Evolutionary conservation across 2,113 vertebrate species (phyloP).

Genomic region (Xiphorhynchus elegans): DNA sequence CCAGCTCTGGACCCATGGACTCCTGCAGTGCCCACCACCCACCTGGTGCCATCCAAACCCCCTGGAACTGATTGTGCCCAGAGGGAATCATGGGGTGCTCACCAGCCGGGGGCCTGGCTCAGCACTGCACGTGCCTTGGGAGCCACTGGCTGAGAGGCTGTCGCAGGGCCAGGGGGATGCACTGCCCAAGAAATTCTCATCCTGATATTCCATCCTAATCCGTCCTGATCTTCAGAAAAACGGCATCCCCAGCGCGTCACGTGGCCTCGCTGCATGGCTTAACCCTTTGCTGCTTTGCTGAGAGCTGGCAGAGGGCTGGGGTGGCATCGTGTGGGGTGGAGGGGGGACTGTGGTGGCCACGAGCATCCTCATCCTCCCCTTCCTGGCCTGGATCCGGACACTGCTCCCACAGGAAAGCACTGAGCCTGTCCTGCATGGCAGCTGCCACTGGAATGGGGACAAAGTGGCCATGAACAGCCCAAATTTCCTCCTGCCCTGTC

Average conservation of each 20-base stretch:
- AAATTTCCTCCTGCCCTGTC: not conserved
- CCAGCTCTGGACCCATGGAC: not conserved
- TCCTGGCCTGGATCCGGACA: accelerated
- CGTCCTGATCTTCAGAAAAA: slow-evolving; percentile 30
- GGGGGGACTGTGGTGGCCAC: accelerated
- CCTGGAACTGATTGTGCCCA: accelerated
- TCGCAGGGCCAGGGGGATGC: not conserved
- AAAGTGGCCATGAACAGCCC: not conserved
- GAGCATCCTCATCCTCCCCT: not conserved
- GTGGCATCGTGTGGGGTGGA: accelerated
- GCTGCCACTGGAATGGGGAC: not conserved
- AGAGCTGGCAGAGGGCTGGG: not conserved
- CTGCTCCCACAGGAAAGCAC: not conserved
- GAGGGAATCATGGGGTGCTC: accelerated
- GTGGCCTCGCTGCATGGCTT: not conserved
- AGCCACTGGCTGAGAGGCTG: accelerated
- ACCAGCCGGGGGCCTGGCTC: not conserved
- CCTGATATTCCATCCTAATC: slow-evolving; percentile 49
- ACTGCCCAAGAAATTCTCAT: not conserved
- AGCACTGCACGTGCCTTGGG: accelerated
- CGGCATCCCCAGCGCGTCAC: not conserved
- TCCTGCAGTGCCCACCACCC: not conserved
- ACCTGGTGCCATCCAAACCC: not conserved
- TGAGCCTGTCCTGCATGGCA: not conserved
- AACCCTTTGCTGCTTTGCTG: not conserved